Evolutionary conservation across 2,888 invertebrate species (phyloP).

Genomic region (Carcina quercana): DNA sequence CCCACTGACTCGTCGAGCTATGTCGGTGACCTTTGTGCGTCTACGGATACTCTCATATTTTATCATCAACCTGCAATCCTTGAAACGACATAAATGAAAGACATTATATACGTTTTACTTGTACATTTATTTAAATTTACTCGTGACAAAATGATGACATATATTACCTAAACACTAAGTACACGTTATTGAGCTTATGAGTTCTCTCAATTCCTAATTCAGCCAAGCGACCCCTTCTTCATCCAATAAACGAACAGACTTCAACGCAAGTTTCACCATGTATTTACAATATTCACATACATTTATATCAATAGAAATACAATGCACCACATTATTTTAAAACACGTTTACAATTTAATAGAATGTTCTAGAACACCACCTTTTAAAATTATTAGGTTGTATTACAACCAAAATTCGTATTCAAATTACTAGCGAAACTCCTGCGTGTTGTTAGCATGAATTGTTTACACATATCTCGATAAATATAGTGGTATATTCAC

Average conservation of each 20-base stretch:
- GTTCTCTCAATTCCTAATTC: conserved; percentile 69
- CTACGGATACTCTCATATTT: no score
- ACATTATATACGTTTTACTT: conserved; percentile 21
- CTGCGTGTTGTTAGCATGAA: no score
- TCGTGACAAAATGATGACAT: conserved; percentile 63
- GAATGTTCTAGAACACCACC: no score
- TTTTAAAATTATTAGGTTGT: no score
- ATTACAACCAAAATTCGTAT: no score
- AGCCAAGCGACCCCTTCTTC: conserved; percentile 51
- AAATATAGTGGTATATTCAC: no score
- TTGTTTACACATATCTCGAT: no score
- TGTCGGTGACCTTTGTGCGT: no score
- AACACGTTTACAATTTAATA: conserved; percentile 13
- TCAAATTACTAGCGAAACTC: no score
- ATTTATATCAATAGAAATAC: conserved; percentile 20
- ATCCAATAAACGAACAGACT: conserved; percentile 33
- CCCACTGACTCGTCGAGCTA: no score
- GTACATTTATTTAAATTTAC: conserved; percentile 62
- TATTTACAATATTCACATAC: conserved; percentile 37
- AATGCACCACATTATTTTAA: conserved; percentile 20
- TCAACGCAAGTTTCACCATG: conserved; percentile 31
- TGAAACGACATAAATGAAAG: conserved; percentile 22
- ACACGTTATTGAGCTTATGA: conserved; percentile 62
- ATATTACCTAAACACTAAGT: conserved; percentile 43
- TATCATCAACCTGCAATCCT: not conserved